Percentiles rank a stretch among this genome's conserved stretches.
Evolutionary conservation across 2,888 invertebrate species (phyloP).

Genomic region (Lobophora halterata): DNA sequence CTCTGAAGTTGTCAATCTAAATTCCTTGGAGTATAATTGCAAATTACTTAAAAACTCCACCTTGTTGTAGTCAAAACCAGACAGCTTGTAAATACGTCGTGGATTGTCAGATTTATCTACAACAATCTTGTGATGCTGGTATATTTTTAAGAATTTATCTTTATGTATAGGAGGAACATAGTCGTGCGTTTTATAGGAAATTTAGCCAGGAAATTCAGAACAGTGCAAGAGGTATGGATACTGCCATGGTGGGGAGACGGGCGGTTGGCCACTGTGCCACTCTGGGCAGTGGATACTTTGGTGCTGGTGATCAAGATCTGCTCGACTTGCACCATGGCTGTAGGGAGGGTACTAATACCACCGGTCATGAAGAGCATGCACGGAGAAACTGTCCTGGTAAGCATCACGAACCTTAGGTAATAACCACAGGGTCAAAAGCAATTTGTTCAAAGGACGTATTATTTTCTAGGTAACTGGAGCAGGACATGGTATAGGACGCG

Average conservation of each 20-base stretch:
- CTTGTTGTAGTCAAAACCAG: conserved; percentile 6
- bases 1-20: not conserved
- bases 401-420: not conserved
- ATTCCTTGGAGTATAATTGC: not conserved
- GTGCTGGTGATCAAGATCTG: conserved; percentile 63
- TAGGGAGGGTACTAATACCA: conserved; percentile 54
- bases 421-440: not conserved
- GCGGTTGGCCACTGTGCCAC: conserved; percentile 53
- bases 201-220: conserved; percentile 63
- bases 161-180: conserved; percentile 65
- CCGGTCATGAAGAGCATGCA: conserved; percentile 65
- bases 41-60: conserved; percentile 5
- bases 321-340: conserved; percentile 57
- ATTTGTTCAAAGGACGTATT: conserved; percentile 15
- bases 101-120: conserved; percentile 26
- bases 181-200: conserved; percentile 53
- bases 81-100: not conserved
- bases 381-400: conserved; percentile 69
- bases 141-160: conserved; percentile 47
- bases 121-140: conserved; percentile 22
- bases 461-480: conserved; percentile 63
- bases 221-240: conserved; percentile 67
- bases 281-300: conserved; percentile 62
- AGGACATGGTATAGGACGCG: conserved; percentile 66
- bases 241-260: conserved; percentile 71